Evolutionary conservation across 2,113 vertebrate genomes (phyloP).

Genomic region (Hystrix cristata): DNA sequence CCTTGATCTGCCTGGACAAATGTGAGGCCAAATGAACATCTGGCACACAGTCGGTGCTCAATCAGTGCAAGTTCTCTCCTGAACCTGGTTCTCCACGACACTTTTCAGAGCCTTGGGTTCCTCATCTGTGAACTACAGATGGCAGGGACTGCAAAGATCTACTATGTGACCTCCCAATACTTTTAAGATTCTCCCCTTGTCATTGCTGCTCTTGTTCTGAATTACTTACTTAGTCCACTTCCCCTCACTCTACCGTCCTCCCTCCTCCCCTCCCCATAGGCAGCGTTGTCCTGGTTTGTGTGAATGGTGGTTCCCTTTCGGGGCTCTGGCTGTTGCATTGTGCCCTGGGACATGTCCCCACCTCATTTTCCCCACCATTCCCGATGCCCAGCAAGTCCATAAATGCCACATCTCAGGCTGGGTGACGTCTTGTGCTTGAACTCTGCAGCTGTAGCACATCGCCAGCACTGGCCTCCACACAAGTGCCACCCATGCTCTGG

Average conservation of each 20-base stretch:
- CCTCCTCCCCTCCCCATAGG: background rate
- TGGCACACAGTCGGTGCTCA: background rate
- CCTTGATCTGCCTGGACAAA: background rate
- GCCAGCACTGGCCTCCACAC: accelerated
- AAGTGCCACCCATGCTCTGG: accelerated
- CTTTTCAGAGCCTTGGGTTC: background rate
- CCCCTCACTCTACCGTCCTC: background rate
- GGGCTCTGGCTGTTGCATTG: background rate
- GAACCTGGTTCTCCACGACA: background rate
- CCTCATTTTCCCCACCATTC: background rate
- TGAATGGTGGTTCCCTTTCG: accelerated
- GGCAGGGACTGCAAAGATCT: background rate
- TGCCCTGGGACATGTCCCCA: accelerated
- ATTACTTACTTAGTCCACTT: background rate
- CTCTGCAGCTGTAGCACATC: accelerated
- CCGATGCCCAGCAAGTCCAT: background rate
- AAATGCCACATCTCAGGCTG: background rate
- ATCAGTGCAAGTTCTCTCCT: accelerated
- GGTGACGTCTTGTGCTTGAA: background rate
- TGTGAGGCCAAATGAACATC: background rate
- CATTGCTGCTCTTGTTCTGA: background rate
- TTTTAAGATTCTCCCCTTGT: background rate
- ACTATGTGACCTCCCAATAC: background rate
- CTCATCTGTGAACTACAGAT: background rate
- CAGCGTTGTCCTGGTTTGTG: background rate